Evolutionary conservation across 2,113 vertebrate genomes (phyloP), one percentile per base, ranked within the genome.

Genomic region (Ranitomeya imitator): DNA sequence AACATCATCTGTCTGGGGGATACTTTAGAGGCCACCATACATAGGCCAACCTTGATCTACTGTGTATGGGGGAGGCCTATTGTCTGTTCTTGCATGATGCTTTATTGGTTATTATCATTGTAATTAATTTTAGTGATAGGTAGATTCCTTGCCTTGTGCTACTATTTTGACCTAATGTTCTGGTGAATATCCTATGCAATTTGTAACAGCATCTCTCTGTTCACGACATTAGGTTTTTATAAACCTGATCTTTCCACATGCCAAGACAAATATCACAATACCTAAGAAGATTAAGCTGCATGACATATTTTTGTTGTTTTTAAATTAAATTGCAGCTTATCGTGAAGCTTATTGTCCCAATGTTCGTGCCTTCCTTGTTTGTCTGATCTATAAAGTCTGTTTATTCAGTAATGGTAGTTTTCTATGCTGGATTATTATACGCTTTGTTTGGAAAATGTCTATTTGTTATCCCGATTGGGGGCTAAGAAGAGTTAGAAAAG

Each of bases 251-350:
- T 73, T 73, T 73, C 26, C 69, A 37, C 14, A 73, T 37, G 69
- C 31, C 69, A 79, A 59, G 78, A 15, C 78, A 59, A 57, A 79
- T 73, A 79, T 57, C 78, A 59, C 54, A 79, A 79, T 26, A 26
- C 6, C 54, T 79, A 59, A 79, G 78, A 59, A 59, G 78, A 79
- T 79, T 79, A 79, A 55, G 12, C 78, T 31, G 78, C 78, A 59
- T 59, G 78, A 79, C 54, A 79, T 89, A 71, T 71, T 89, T 11
- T 23, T 91, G 52, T 26, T 0, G 12, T 83, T 92, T 92, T 91
- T 78, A 85, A 31, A 88, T 73, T 4, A 65, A 12, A 79, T 59
- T 59, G n/a, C 12, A n/a, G n/a, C 15, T 26, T 26, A 26, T 59
- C 54, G 14, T 31, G 14, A 57, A 79, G 54, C n/a, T 79, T 31